Base-by-base conservation (phyloP, 1,140 invertebrate genomes). In the Habropoda laboriosa region DNA sequence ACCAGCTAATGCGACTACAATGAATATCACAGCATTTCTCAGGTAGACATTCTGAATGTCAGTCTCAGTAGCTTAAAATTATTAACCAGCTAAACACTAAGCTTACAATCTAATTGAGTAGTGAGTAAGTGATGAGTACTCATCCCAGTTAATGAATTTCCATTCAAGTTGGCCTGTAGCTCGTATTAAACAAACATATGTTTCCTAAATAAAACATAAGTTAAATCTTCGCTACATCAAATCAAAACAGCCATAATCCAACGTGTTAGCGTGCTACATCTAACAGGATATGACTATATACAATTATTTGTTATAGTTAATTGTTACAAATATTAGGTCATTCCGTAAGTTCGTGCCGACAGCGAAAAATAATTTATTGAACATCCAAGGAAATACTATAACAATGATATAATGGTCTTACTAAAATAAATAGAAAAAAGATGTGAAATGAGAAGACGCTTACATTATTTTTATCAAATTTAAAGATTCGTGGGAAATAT, bases 21-120 rank as follows among this genome's bases (percentile, higher is more conserved):
- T 90, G 80, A 66, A 85, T 90, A 92, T 92, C 91, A 92, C 91
- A 92, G 91, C 86, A 86, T 89, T 90, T 90, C 85, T 89, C 89
- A 91, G 90, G 91, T 91, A 91, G 90, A 91, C 88, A 91, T 90
- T 88, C 61, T 38, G 40, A 85, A 90, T 91, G 89, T 90, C 89
- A 90, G 86, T 91, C 90, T 90, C 83, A 79, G 81, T 85, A 88
- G 42, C 79, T 85, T 76, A 81, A 81, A 71, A 57, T 53, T 35
- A 73, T 45, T 77, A 82, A 64, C 49, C 49, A 60, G 45, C 63
- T 70, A 80, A 74, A 72, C 27, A 60, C 30, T 85, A 76, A 10
- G 47, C 49, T 79, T 79, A 79, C 6, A 1, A 30, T 24, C 24
- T 67, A 79, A 64, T 70, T 47, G 47, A 64, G 58, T 80, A 68